Evolutionary conservation across 2,888 invertebrate species (phyloP), one percentile per base, ranked within the genome.

Genomic region (Euphydryas editha): DNA sequence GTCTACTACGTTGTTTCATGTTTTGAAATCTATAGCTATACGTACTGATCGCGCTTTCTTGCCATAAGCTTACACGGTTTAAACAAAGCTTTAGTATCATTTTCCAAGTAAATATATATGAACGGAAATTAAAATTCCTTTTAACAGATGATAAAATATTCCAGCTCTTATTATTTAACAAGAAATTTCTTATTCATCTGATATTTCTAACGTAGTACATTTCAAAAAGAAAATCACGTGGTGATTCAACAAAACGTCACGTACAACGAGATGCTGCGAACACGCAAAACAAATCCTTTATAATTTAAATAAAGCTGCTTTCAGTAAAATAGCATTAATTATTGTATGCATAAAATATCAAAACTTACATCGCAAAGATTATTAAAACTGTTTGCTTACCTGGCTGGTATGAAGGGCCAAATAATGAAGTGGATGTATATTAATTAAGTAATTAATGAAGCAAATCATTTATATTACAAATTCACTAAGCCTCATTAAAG

Each of bases 1-100:
- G 63, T 59, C 65, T 56, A 61, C 20, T 36, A 62, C 56, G 39
- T 51, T 57, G 68, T 60, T 30, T 36, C 56, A 36, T 36, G 47
- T 18, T 37, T 49, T 49, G 30, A 63, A 42, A 17, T 62, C n/a
- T n/a, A 39, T 62, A 47, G 58, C 15, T 58, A n/a, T 56, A 13
- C 15, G 21, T 49, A 21, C 49, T 13, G 21, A 20, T 13, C 13
- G 49, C 49, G 17, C 20, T 5, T 61, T 30, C 6, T 30, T 30
- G 30, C 8, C 8, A 30, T 30, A 30, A 30, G 30, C 30, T 30
- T 30, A 30, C 30, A 30, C 8, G 30, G 8, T 30, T 30, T 30
- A 30, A 30, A 30, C 0, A 30, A 30, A 30, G 30, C 30, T 30
- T 30, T 30, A 7, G 30, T 30, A n/a, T 30, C 6, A 30, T 7